Percentiles rank a stretch among this genome's conserved stretches.
Conservation (phyloP, 2,113 vertebrate genomes). For the Synodontis membranacea region DNA sequence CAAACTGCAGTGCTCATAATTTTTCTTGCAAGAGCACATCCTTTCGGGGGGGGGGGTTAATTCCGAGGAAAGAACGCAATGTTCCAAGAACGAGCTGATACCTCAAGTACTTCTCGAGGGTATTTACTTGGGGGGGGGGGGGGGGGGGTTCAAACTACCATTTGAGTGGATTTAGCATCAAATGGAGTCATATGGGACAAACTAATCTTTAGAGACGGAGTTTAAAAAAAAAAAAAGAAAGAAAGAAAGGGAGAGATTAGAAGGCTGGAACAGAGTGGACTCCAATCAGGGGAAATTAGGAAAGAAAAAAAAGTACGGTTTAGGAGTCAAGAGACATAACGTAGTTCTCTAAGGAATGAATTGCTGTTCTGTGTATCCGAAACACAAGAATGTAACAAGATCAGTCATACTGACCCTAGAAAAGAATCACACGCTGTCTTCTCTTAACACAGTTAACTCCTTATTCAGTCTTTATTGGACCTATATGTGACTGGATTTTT, state of each 20-base stretch:
- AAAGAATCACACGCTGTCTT: neutral
- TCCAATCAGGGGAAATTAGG: neutral
- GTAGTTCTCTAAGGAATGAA: neutral
- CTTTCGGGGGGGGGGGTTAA: conserved; percentile 1
- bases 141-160: neutral
- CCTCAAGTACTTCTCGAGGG: neutral
- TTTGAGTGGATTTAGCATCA: conserved; percentile 10
- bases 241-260: neutral
- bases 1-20: neutral
- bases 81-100: conserved; percentile 21
- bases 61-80: conserved; percentile 15
- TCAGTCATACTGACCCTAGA: neutral
- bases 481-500: too few relatives aligned
- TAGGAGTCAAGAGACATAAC: neutral
- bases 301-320: neutral
- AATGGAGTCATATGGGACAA: conserved; percentile 13
- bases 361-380: neutral
- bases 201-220: neutral
- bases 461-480: too few relatives aligned
- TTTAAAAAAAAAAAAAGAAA: neutral
- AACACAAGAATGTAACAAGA: neutral
- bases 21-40: neutral
- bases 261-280: conserved; percentile 25
- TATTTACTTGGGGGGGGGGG: neutral
- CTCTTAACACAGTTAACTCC: neutral